Conservation (phyloP, 2,888 invertebrate genomes). For the Acanthosepion esculentum region DNA sequence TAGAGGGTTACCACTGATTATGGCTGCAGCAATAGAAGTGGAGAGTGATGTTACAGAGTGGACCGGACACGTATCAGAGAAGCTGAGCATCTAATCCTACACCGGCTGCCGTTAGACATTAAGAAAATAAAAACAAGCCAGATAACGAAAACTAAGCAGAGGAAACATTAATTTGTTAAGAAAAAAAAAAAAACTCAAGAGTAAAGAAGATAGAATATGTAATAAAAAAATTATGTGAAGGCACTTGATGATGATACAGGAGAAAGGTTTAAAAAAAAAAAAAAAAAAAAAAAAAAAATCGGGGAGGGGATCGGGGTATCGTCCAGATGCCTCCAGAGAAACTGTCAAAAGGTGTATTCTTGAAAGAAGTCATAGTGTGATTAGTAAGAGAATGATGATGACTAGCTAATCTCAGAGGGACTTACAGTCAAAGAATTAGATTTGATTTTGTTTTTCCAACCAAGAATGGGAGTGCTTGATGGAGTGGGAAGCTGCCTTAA, state of each 20-base stretch:
- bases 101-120: background rate
- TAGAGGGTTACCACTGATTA: background rate
- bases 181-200: background rate
- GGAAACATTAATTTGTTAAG: background rate
- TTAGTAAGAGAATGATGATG: slow-evolving; percentile 38
- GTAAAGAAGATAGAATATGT: background rate
- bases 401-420: slow-evolving; percentile 39
- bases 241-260: background rate
- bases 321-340: background rate
- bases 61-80: background rate
- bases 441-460: slow-evolving; percentile 70
- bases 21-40: too few relatives aligned
- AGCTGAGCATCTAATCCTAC: background rate
- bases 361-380: slow-evolving; percentile 24
- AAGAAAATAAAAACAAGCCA: background rate
- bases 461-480: slow-evolving; percentile 67
- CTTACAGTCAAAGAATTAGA: slow-evolving; percentile 55
- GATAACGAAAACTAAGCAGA: background rate
- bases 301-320: too few relatives aligned
- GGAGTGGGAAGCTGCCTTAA: slow-evolving; percentile 61
- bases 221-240: background rate
- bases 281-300: background rate
- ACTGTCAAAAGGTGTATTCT: background rate
- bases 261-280: too few relatives aligned
- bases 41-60: too few relatives aligned